Evolutionary conservation across 2,888 invertebrate genomes (phyloP), one percentile per base, ranked within the genome.

Genomic region (Linyphia triangularis): DNA sequence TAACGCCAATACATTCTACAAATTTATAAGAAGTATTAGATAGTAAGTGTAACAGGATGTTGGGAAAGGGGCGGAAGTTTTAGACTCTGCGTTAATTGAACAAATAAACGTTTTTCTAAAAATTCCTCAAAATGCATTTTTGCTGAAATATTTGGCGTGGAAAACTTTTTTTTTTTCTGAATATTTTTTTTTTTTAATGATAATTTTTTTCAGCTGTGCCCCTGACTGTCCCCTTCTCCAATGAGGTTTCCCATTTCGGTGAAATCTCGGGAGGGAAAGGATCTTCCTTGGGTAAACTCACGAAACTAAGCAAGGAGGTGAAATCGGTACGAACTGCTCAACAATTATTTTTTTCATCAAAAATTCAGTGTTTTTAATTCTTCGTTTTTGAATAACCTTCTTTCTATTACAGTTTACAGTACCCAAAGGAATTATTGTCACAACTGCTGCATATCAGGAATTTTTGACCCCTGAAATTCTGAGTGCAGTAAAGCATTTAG

Each of bases 201-300:
- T n/a, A n/a, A n/a, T n/a, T n/a, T n/a, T n/a, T 28, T 63, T 2
- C 22, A 88, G 88, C n/a, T 28, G n/a, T 77, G 5, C 82, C 83
- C 22, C n/a, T 83, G 28, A 82, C 73, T 1, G 72, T 89, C 3
- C 59, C 43, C 6, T 89, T 90, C 16, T 40, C 43, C 5, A 67
- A 90, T 10, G 75, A 67, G 7, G 28, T 72, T 1, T 83, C 81
- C 13, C 28, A 72, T 7, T 70, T 43, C 3, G 43, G 67, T 2
- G 92, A 92, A 16, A 92, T 95, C 9, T 95, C 96, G 0, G 97
- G 97, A 0, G 96, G 96, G 0, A 97, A 97, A 92, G 96, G 96
- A 9, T 95, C 95, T 0, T 96, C 96, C 2, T 92, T 97, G 16
- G 96, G 96, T 0, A 92, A 95, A 43, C 93, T 97, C 69, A 92